Base-by-base conservation (phyloP, 2,113 vertebrate genomes). In the Zosterops lateralis region DNA sequence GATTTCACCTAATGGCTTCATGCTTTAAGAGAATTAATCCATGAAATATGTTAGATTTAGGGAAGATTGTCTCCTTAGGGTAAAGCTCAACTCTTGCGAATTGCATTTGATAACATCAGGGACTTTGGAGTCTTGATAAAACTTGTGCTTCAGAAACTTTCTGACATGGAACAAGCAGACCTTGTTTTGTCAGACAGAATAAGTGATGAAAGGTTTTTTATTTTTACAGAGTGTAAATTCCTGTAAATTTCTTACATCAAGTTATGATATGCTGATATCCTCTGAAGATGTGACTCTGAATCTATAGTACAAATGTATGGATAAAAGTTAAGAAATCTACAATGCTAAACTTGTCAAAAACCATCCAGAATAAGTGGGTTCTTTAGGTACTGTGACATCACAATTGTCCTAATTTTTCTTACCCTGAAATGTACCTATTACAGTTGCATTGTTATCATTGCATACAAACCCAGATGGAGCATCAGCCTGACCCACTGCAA, bases 21-120 rank as follows among this genome's bases (percentile, higher is more conserved):
- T 58, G 47, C 53, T 94, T 84, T 75, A 60, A 70, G 81, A 86
- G 57, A 75, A 94, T 88, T 91, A 87, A 64, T 87, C 68, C 72
- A 64, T 95, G 65, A 89, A 87, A 84, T 93, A 53, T 38, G 66
- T 70, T 66, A 85, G 29, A 83, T 92, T 84, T 64, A 62, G 81
- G 38, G 47, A 84, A 76, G 75, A 44, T 50, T 87, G 21, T 71
- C 16, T 90, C 71, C 86, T 87, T 15, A 95, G 68, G 50, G 64
- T 70, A 79, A 88, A 94, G 34, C 64, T 87, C 57, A 86, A 6
- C 40, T 58, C 60, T 36, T 68, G 80, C 0, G 0, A 92, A 77
- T 85, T 80, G 34, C 13, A n/a, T 89, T 71, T 89, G 66, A 61
- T 79, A 94, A 78, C 9, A 56, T 42, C 50, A 40, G 40, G 29